A percentile compares a stretch with the other conserved stretches of the same genome.
Conservation (phyloP, 2,888 invertebrate genomes). For the Dynastes tityus region DNA sequence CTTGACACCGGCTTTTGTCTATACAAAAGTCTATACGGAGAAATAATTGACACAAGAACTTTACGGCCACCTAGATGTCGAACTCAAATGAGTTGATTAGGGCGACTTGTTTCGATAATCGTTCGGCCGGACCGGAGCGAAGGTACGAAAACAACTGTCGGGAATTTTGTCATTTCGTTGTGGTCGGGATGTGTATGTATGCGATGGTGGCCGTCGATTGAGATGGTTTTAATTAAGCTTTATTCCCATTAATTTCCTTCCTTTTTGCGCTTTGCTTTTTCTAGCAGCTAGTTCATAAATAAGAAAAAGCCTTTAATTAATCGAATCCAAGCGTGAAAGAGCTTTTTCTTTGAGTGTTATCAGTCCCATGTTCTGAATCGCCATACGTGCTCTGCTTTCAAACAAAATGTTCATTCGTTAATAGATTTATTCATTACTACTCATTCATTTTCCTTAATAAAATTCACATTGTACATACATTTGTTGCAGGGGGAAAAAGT, state of each 20-base stretch:
- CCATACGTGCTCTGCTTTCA: neutral
- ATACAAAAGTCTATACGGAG: slow-evolving; percentile 56
- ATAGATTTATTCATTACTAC: too few relatives aligned
- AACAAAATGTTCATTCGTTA: too few relatives aligned
- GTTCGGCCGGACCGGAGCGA: slow-evolving; percentile 12
- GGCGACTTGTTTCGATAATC: slow-evolving; percentile 56
- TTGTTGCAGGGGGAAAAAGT: too few relatives aligned
- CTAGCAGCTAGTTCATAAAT: slow-evolving; percentile 22
- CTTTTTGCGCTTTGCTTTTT: slow-evolving; percentile 24
- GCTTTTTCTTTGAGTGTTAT: slow-evolving; percentile 15
- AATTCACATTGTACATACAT: too few relatives aligned
- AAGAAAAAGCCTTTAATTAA: slow-evolving; percentile 34
- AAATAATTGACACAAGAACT: slow-evolving; percentile 65
- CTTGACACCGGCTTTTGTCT: slow-evolving; percentile 65
- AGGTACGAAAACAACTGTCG: slow-evolving; percentile 49
- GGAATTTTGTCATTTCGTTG: slow-evolving; percentile 38
- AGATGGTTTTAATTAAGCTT: slow-evolving; percentile 33
- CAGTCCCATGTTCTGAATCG: neutral
- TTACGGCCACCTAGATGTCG: slow-evolving; percentile 62
- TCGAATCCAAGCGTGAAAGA: slow-evolving; percentile 4
- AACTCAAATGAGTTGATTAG: slow-evolving; percentile 58
- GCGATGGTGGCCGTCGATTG: neutral
- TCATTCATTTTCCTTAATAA: too few relatives aligned
- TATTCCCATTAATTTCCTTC: slow-evolving; percentile 36
- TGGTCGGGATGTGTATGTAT: neutral